phyloP scores from a whole-genome alignment of 23 tunicate genomes.

The Botrylloides violaceus region DNA sequence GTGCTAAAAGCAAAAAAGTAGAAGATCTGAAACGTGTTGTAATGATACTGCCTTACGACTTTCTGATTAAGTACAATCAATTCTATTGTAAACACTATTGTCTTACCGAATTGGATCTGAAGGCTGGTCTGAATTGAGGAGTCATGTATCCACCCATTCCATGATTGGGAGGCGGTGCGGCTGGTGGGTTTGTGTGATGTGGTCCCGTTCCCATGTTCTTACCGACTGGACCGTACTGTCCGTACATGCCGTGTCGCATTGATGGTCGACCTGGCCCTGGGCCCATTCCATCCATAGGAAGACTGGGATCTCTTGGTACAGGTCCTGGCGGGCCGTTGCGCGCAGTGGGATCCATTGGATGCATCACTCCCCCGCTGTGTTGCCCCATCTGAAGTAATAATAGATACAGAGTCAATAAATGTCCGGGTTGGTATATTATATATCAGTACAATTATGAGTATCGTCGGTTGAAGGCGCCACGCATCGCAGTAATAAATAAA shows the following conservation, averaged over 20 bases:
- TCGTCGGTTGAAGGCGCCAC: no score
- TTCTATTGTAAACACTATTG: not conserved
- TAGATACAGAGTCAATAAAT: not conserved
- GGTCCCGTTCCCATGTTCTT: constrained; percentile 16
- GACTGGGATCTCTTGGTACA: not conserved
- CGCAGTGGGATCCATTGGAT: not conserved
- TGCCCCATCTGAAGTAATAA: constrained; percentile 10
- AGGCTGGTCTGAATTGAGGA: constrained; percentile 9
- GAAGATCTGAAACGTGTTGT: not conserved
- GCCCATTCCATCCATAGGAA: constrained; percentile 7
- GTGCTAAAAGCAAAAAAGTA: not conserved
- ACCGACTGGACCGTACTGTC: constrained; percentile 6
- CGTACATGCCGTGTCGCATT: constrained; percentile 8
- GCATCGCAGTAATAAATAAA: no score
- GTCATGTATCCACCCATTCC: constrained; percentile 16
- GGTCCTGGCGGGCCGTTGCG: constrained; percentile 4
- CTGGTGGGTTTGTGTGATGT: constrained; percentile 5
- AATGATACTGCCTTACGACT: not conserved
- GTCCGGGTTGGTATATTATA: no score
- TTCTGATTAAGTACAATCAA: not conserved
- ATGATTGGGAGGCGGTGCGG: constrained; percentile 8
- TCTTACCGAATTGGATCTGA: constrained; percentile 15
- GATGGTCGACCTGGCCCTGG: constrained; percentile 1
- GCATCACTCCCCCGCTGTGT: constrained; percentile 9
- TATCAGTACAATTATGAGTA: no score